Base-by-base conservation (phyloP, 1,140 invertebrate genomes). In the Drosophila paulistorum region DNA sequence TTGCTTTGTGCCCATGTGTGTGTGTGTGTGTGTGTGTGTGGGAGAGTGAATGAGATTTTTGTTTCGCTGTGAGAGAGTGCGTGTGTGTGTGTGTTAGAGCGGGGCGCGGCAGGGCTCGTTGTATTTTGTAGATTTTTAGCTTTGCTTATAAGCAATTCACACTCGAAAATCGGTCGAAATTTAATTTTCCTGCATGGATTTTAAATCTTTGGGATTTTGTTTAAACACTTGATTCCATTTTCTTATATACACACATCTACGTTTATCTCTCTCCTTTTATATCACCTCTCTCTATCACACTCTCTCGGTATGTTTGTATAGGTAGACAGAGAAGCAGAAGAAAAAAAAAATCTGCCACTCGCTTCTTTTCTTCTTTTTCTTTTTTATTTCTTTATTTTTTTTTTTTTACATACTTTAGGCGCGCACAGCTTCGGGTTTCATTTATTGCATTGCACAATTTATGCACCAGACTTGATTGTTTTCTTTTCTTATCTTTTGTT, bases 321-420 rank as follows among this genome's bases (percentile, higher is more conserved):
- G 84, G 84, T 87, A 87, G 83, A 87, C 84, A 87, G 79, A 81
- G 45, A 23, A 51, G 45, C 45, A 23, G 17, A 51, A 17, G 17
- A 89, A 83, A 78, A 86, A 86, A 17, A 86, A 87, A 87, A 64
- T 86, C 84, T 80, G 83, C 79, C 80, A 80, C 77, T 87, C 83
- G 83, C 76, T 42, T 68, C 68, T 68, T 85, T 73, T 76, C 62
- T 71, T 73, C 74, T 66, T 71, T 68, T 67, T 66, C 33, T 41
- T 74, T 33, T 72, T 60, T 42, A 17, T 68, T 70, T 76, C 75
- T 41, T 26, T 33, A 66, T 63, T 51, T 30, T n/a, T 54, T 63
- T 51, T 30, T n/a, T 54, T 58, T 67, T 78, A 85, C 76, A 73
- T 74, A 84, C 80, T 83, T 77, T 65, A 51, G 45, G 45, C 77